Conservation (phyloP, 2,888 invertebrate genomes). For the Drosophila borborema region DNA sequence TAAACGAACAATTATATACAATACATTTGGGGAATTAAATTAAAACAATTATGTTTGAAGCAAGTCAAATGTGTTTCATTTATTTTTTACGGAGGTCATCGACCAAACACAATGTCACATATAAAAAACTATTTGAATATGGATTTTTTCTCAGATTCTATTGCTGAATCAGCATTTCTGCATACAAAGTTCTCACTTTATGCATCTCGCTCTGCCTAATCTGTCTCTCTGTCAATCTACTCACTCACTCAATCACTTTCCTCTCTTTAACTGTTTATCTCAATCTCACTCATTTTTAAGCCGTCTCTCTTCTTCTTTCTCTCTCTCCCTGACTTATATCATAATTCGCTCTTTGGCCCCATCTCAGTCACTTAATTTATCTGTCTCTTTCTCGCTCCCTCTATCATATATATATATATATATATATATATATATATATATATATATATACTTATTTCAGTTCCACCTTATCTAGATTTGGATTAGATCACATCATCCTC, state of each 20-base stretch:
- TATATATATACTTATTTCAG: neutral
- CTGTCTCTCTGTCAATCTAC: no score
- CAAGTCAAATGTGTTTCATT: conserved; percentile 6
- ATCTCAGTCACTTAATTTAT: neutral
- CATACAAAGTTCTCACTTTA: no score
- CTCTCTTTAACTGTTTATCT: neutral
- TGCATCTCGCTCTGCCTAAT: neutral
- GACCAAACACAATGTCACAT: neutral
- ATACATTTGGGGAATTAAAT: conserved; percentile 49
- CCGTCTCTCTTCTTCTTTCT: neutral
- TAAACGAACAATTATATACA: conserved; percentile 52
- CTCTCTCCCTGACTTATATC: neutral
- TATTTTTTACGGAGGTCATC: neutral
- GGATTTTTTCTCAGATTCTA: no score
- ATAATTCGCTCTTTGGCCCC: neutral
- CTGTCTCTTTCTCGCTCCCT: neutral
- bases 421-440: no score
- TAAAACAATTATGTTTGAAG: conserved; percentile 48
- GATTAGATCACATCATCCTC: neutral
- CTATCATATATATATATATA: neutral
- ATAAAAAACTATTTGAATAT: neutral
- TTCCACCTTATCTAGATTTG: neutral
- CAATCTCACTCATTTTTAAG: neutral
- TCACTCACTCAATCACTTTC: no score
- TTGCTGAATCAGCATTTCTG: no score